These are phyloP conservation scores for Orestias chungarensis DNA, from an alignment of 2,797 vertebrate species.

Conservation along the genomic window DNA sequence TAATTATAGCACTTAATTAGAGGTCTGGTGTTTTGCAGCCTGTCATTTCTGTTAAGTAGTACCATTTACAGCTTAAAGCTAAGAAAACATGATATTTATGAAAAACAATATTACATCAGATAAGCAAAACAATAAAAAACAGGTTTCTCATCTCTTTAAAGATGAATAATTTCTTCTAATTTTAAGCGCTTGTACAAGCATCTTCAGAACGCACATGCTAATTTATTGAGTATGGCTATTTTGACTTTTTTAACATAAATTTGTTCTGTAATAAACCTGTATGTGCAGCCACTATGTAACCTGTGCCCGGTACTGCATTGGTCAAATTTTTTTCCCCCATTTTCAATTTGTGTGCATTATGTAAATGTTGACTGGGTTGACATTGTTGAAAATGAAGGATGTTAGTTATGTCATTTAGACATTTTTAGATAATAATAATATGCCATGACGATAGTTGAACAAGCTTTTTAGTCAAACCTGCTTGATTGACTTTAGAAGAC, in stretches of 20 bases:
- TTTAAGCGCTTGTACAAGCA: too few species aligned
- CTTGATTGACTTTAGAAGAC: not conserved
- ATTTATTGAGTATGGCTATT: not conserved
- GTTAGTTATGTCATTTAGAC: not conserved
- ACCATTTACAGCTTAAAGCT: not conserved
- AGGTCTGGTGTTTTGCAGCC: not conserved
- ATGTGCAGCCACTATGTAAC: not conserved
- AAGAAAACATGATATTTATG: not conserved
- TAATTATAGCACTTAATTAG: not conserved
- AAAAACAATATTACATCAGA: not conserved
- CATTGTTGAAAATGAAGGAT: not conserved
- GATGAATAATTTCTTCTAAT: too few species aligned
- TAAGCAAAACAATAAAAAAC: not conserved
- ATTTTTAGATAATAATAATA: not conserved
- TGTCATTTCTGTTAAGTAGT: not conserved
- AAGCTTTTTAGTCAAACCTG: not conserved
- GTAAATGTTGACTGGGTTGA: not conserved
- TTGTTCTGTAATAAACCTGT: too few species aligned
- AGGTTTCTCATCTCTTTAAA: not conserved
- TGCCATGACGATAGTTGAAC: not conserved
- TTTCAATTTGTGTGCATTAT: not conserved
- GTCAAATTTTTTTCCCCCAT: not conserved
- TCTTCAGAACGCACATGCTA: not conserved
- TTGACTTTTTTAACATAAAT: not conserved
- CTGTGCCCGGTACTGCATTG: too few species aligned